Evolutionary conservation across 2,797 vertebrate species (phyloP).

Genomic region (Diplodus puntazzo): DNA sequence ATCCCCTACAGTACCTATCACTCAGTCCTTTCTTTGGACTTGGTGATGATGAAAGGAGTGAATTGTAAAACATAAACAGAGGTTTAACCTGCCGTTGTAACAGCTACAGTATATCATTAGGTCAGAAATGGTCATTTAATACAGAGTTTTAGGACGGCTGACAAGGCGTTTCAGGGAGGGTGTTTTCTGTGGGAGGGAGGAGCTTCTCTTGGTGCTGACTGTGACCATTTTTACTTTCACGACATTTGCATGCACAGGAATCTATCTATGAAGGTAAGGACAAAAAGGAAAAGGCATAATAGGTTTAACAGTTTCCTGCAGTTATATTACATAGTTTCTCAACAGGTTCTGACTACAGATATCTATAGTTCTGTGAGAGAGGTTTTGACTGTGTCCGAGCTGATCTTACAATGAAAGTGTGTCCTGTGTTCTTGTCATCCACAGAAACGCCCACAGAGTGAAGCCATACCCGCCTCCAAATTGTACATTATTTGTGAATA

Average conservation of each 20-base stretch:
- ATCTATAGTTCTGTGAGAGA: not conserved
- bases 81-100: not conserved
- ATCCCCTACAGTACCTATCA: not conserved
- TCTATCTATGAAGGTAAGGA: too few relatives aligned
- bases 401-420: conserved; percentile 10
- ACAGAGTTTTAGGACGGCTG: too few relatives aligned
- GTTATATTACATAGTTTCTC: not conserved
- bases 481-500: conserved; percentile 90
- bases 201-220: too few relatives aligned
- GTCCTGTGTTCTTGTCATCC: conserved; percentile 55
- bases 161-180: too few relatives aligned
- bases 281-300: too few relatives aligned
- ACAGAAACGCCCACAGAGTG: conserved; percentile 75
- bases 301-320: not conserved
- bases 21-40: not conserved
- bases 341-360: not conserved
- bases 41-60: not conserved
- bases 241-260: too few relatives aligned
- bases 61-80: not conserved
- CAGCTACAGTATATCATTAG: not conserved
- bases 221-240: too few relatives aligned
- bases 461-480: conserved; percentile 70
- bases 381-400: not conserved
- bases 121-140: not conserved
- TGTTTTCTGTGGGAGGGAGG: too few relatives aligned